Percentiles rank a stretch among this genome's conserved stretches.
Evolutionary conservation across 2,797 vertebrate species (phyloP).

Genomic region (Poeciliopsis presidionis): DNA sequence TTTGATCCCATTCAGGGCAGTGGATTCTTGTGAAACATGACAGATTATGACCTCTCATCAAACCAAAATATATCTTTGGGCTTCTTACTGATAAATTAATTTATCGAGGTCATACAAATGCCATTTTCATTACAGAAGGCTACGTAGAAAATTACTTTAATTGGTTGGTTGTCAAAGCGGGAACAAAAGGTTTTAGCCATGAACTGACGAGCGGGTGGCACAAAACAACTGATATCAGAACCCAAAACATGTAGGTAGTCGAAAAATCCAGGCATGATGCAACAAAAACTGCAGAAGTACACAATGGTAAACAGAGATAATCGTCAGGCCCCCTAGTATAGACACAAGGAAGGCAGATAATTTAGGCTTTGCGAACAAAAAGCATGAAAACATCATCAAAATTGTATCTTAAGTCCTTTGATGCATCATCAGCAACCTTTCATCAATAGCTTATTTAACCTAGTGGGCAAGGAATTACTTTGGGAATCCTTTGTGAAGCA

Average conservation of each 20-base stretch:
- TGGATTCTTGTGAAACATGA: background rate
- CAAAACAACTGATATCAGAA: background rate
- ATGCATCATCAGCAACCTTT: background rate
- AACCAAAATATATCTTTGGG: background rate
- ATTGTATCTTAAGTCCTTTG: background rate
- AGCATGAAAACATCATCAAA: background rate
- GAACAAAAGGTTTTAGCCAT: background rate
- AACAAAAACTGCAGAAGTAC: background rate
- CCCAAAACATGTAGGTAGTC: background rate
- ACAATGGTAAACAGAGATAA: background rate
- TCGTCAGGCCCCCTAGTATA: background rate
- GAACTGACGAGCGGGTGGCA: background rate
- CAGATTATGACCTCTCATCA: background rate
- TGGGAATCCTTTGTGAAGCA: constrained; percentile 5
- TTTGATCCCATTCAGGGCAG: background rate
- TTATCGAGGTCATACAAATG: background rate
- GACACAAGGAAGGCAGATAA: background rate
- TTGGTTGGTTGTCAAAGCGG: background rate
- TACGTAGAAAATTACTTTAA: background rate
- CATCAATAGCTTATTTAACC: background rate
- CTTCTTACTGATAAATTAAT: background rate
- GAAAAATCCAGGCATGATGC: background rate
- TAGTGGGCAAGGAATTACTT: background rate
- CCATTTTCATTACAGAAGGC: background rate
- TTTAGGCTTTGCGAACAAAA: background rate